Conservation (phyloP, 64 coral and sea anemone species). For the Actinia tenebrosa region DNA sequence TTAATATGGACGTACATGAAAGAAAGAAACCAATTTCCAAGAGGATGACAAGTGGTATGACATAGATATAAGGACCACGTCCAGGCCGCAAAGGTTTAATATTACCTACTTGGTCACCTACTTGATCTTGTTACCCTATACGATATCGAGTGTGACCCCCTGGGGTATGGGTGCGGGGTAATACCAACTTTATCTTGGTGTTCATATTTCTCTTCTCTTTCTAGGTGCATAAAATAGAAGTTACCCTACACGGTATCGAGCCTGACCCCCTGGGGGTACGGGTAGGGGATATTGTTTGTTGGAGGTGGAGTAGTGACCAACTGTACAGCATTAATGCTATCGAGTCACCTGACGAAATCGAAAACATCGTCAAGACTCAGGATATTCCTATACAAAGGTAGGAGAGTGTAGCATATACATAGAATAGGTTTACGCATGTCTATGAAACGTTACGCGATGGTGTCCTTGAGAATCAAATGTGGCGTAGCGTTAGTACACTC, state of each 20-base stretch:
- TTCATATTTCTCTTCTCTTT: background rate
- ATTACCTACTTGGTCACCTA: too few species aligned
- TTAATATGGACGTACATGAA: too few species aligned
- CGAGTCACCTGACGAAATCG: slow-evolving; percentile 28
- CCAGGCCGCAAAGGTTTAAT: too few species aligned
- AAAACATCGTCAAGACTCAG: background rate
- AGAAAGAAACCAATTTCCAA: too few species aligned
- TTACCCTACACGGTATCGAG: slow-evolving; percentile 42
- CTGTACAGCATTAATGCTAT: slow-evolving; percentile 38
- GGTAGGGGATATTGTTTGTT: slow-evolving; percentile 67
- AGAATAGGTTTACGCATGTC: background rate
- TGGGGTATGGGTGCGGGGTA: too few species aligned
- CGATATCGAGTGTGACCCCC: too few species aligned
- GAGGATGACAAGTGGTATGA: too few species aligned
- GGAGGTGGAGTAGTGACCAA: slow-evolving; percentile 67
- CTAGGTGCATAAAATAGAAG: slow-evolving; percentile 61
- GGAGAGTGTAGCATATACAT: background rate
- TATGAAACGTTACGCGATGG: background rate
- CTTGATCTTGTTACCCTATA: too few species aligned
- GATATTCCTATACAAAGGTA: slow-evolving; percentile 2
- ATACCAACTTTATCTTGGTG: background rate
- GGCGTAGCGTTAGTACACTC: too few species aligned
- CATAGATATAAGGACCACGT: too few species aligned
- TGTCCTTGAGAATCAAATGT: too few species aligned
- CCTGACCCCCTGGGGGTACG: slow-evolving; percentile 56